Evolutionary conservation across 2,888 invertebrate species (phyloP), one percentile per base, ranked within the genome.

Genomic region (Norana najaformis): DNA sequence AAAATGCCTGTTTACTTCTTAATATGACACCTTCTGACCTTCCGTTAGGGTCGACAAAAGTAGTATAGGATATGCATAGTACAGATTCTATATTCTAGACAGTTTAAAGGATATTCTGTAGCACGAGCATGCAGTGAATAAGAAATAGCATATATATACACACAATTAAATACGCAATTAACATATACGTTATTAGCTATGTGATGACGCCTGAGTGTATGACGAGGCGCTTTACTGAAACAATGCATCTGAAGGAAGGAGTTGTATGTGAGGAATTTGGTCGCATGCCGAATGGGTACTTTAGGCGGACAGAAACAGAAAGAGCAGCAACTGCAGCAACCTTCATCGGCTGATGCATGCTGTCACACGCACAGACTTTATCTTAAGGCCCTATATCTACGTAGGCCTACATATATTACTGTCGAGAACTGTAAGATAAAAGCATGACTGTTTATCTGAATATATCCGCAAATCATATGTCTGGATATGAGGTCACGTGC

Each of bases 291-390:
- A 69, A 8, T 16, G 35, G 36, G 30, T 23, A 85, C 85, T 85
- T 35, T 16, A 23, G 85, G 18, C 85, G 20, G 34, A 14, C 36
- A 37, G 5, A 34, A 8, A 36, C 35, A 35, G 35, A 34, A 35
- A 11, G n/a, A 85, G 16, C 18, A n/a, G 85, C 0, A 36, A 18
- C 85, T 35, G 85, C 85, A n/a, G 85, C 36, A n/a, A n/a, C 69
- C 69, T 69, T 69, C 69, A n/a, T 69, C n/a, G 69, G 69, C 69
- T 69, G 69, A 20, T 47, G 23, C 69, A 8, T 69, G 53, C 11
- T 53, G n/a, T n/a, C n/a, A 69, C 69, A n/a, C n/a, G 69, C 69
- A 69, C 30, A 69, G 69, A 69, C 69, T 69, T 69, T 69, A 69
- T 69, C 69, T 69, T n/a, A 4, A 69, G 8, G n/a, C 69, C n/a